Evolutionary conservation across 2,888 invertebrate genomes (phyloP), one percentile per base, ranked within the genome.

Genomic region (Autographa pulchrina): DNA sequence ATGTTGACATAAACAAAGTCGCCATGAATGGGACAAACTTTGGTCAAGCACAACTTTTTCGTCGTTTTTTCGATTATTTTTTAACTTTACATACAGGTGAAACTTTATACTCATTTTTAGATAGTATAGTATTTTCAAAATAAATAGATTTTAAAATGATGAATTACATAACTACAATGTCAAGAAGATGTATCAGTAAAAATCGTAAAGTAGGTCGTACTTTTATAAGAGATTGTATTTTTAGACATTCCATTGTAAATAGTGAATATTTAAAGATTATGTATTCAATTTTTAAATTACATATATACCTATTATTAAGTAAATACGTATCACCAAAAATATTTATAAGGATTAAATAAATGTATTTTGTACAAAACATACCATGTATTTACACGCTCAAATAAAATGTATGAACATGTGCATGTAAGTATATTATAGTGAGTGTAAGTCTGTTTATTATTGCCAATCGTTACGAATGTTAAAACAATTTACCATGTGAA

Each of bases 211-310:
- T 35, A 48, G 14, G 5, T 7, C 38, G 14, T 65, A 56, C 54
- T 32, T 35, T 35, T 16, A 56, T 48, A 52, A 68, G 16, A 74
- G n/a, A 32, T 14, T 52, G 59, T 65, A 31, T 56, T 66, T 35
- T 16, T 62, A 70, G n/a, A 76, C 77, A 77, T 80, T 77, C 72
- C 80, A 70, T 48, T 80, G 72, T 77, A 80, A 77, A 77, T 77
- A 77, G 35, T 71, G 16, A 52, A 62, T 41, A 67, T 58, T 61
- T 43, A 59, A 65, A 38, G 48, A 20, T 54, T 32, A n/a, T 38
- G 38, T 9, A 67, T 54, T 41, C 16, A 35, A 52, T 65, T 14
- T 62, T 3, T 38, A n/a, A 58, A 11, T n/a, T n/a, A 8, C n/a
- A 35, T n/a, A n/a, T n/a, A n/a, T n/a, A n/a, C n/a, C 1, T 56